Percentiles rank a stretch among this genome's conserved stretches.
Evolutionary conservation across 2,888 invertebrate genomes (phyloP).

Genomic region (Mechanitis mazaeus): DNA sequence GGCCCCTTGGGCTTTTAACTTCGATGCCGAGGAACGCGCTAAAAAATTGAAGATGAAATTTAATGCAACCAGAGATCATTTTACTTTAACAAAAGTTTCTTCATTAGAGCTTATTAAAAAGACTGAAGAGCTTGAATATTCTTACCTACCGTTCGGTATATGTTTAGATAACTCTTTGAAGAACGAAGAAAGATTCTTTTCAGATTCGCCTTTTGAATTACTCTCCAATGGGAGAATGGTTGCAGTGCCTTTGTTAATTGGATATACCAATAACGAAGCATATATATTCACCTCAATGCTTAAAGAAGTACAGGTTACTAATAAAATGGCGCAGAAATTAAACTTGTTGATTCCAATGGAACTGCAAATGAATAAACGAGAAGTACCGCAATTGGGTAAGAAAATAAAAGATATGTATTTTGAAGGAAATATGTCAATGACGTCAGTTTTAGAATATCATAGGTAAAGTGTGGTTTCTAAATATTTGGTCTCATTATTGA

Average conservation of each 20-base stretch:
- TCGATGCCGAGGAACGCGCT: slow-evolving; percentile 53
- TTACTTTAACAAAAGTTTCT: slow-evolving; percentile 36
- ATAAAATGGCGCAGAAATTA: slow-evolving; percentile 37
- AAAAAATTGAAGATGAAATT: slow-evolving; percentile 35
- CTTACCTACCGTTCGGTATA: slow-evolving; percentile 61
- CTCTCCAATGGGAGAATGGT: slow-evolving; percentile 39
- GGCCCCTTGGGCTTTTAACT: slow-evolving; percentile 63
- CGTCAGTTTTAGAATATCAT: slow-evolving; percentile 49
- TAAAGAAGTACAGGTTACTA: slow-evolving; percentile 37
- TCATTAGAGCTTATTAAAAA: slow-evolving; percentile 41
- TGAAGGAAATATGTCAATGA: slow-evolving; percentile 43
- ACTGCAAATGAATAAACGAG: slow-evolving; percentile 47
- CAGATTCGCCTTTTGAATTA: slow-evolving; percentile 48
- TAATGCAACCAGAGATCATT: slow-evolving; percentile 31
- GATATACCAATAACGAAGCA: slow-evolving; percentile 60
- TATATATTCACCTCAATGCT: slow-evolving; percentile 56
- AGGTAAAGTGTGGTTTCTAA: slow-evolving; percentile 39
- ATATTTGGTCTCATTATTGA: background rate
- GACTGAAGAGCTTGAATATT: slow-evolving; percentile 41
- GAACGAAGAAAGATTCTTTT: slow-evolving; percentile 50
- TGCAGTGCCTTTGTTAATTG: slow-evolving; percentile 56
- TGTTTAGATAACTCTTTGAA: slow-evolving; percentile 53
- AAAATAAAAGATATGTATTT: slow-evolving; percentile 57
- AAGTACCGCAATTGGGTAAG: slow-evolving; percentile 41
- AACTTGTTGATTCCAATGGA: slow-evolving; percentile 54